Percentiles rank a stretch among this genome's conserved stretches.
Evolutionary conservation across 2,888 invertebrate species (phyloP).

Genomic region (Leptinotarsa tumamoca): DNA sequence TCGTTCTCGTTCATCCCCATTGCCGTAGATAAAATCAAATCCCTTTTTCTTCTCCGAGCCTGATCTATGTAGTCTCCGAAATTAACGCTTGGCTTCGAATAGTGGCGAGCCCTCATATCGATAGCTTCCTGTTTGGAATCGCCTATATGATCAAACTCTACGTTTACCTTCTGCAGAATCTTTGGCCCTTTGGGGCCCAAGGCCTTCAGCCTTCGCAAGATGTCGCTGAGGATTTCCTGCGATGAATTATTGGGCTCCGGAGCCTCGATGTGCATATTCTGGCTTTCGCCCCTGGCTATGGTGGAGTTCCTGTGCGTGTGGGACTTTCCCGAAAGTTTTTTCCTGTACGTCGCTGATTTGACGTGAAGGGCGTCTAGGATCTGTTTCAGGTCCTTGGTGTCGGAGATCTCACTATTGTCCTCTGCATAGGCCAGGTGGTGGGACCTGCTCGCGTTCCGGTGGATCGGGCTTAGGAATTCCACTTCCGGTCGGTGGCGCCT

Average conservation of each 20-base stretch:
- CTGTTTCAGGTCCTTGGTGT: slow-evolving; percentile 58
- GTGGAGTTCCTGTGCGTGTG: slow-evolving; percentile 69
- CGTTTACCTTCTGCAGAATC: slow-evolving; percentile 70
- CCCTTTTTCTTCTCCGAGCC: slow-evolving; percentile 64
- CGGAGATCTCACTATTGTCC: slow-evolving; percentile 58
- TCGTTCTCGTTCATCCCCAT: slow-evolving; percentile 71
- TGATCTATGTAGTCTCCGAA: slow-evolving; percentile 60
- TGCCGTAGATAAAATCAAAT: slow-evolving; percentile 69
- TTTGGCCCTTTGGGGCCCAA: slow-evolving; percentile 72
- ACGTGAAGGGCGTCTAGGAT: slow-evolving; percentile 54
- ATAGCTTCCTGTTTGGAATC: slow-evolving; percentile 32
- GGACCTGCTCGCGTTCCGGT: slow-evolving; percentile 54
- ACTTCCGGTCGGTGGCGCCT: slow-evolving; percentile 73
- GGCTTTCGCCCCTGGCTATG: slow-evolving; percentile 66
- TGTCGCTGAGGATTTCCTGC: slow-evolving; percentile 72
- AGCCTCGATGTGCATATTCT: slow-evolving; percentile 57
- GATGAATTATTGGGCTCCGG: slow-evolving; percentile 63
- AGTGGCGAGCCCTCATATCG: slow-evolving; percentile 58
- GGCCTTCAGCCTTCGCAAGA: slow-evolving; percentile 70
- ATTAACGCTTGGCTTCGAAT: slow-evolving; percentile 58
- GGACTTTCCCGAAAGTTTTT: not conserved
- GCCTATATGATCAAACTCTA: slow-evolving; percentile 57
- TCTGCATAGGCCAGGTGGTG: slow-evolving; percentile 47
- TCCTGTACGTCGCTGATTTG: slow-evolving; percentile 33
- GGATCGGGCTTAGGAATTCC: slow-evolving; percentile 72